phyloP scores from a whole-genome alignment of 2,888 invertebrate genomes.

The Cyrtodaria siliqua region DNA sequence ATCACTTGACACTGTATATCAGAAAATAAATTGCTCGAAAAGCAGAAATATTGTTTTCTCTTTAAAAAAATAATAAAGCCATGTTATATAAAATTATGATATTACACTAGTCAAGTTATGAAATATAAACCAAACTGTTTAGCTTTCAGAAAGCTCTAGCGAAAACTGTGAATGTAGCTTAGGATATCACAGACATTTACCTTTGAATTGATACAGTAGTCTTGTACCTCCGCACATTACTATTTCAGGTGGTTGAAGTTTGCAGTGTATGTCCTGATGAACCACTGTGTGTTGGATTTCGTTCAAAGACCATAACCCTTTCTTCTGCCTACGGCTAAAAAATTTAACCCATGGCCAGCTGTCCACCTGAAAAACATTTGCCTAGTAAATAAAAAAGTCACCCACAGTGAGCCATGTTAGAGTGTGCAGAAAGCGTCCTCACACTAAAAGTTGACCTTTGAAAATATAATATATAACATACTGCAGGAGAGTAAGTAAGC shows the following conservation, averaged over 20 bases:
- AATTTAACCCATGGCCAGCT: constrained; percentile 31
- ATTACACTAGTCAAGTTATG: constrained; percentile 9
- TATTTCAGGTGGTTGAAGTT: constrained; percentile 22
- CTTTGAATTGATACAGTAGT: constrained; percentile 29
- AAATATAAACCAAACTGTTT: no score
- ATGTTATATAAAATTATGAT: constrained; percentile 7
- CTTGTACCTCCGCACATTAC: constrained; percentile 24
- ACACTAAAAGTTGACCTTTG: no score
- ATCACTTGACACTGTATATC: constrained; percentile 11
- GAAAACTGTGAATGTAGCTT: no score
- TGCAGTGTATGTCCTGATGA: constrained; percentile 3
- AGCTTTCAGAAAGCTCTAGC: no score
- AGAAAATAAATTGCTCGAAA: constrained; percentile 8
- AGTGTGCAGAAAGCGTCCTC: no score
- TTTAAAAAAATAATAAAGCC: neutral
- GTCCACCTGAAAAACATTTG: constrained; percentile 18
- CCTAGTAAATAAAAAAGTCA: constrained; percentile 1
- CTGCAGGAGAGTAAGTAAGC: constrained; percentile 12
- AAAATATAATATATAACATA: no score
- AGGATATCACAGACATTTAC: no score
- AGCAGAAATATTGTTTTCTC: constrained; percentile 7
- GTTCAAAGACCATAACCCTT: constrained; percentile 15
- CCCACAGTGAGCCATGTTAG: constrained; percentile 8
- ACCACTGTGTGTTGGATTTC: constrained; percentile 28
- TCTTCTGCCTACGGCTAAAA: constrained; percentile 16